Evolutionary conservation across 2,797 vertebrate genomes (phyloP), one percentile per base, ranked within the genome.

Genomic region (Garrulus glandarius): DNA sequence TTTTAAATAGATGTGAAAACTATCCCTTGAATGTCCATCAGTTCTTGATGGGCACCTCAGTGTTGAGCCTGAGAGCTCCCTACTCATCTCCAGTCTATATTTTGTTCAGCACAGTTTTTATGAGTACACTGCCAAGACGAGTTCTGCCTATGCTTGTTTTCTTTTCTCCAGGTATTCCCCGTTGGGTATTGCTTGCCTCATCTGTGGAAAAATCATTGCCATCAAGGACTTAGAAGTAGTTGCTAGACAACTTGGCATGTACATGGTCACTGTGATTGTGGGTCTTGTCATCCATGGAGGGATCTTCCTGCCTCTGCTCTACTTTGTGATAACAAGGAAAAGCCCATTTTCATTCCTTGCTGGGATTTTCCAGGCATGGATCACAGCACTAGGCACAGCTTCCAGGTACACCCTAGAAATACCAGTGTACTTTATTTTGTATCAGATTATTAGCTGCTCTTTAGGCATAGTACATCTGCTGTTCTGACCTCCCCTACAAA

Each of bases 311-410:
- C 99, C 99, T 64, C 98, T 98, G 87, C 99, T 99, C 97, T 99
- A 99, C 98, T 99, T 99, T 67, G 97, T 98, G 64, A 98, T 99
- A 84, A 99, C 99, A 90, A 98, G 99, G 95, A 99, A 99, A 98
- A 99, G 99, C 95, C 99, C 99, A 12, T 99, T 99, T 97, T 98
- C 98, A 36, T 99, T 99, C 97, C 99, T 99, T 96, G 98, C 99
- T 98, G 99, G 99, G 46, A 99, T 99, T 97, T 99, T 99, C 98
- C 99, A 99, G 97, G 99, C 99, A 56, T 99, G 99, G 99, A 99
- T 99, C 97, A 99, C 99, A 84, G 99, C 99, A 63, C 97, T 99
- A 87, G 99, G 99, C 78, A 99, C 99, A 56, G 99, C 99, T 93
- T 99, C 99, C 97, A 99, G 99, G 99, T 99, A 99, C 29, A 68